Base-by-base conservation (phyloP, 2,888 invertebrate species). In the Tiliacea aurago region DNA sequence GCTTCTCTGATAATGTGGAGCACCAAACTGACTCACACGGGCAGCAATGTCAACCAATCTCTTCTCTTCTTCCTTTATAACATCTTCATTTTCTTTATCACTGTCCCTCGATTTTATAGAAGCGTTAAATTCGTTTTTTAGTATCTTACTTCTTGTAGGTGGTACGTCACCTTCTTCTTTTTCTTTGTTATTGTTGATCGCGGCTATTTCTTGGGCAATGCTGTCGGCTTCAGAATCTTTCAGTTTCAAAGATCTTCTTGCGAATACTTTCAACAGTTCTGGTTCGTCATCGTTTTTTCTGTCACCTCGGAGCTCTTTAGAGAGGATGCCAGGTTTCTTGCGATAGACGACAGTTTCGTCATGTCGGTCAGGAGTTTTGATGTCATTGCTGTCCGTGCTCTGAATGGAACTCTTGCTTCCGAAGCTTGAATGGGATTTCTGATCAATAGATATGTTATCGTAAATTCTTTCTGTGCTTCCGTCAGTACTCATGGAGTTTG, bases 191-290 rank as follows among this genome's bases (percentile, higher is more conserved):
- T 92, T 80, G 9, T 73, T 76, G 11, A 76, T 92, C 49, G 96
- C 94, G 1, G 97, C 93, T 53, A 97, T 96, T 80, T 97, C 97
- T 78, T 97, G 97, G 23, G 97, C 96, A 74, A 97, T 93, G 58
- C 93, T 94, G 74, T 97, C 97, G 0, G 96, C 96, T 86, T 98
- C 98, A 7, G 94, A 94, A 86, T 98, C 98, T 94, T 98, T 98
- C n/a, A 98, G 95, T 93, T 98, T 98, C 0, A 98, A 94, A n/a
- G 98, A 98, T 73, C 98, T 94, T 59, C 98, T 95, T 0, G 98
- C 98, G 90, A 98, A 98, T 0, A 98, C 98, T 93, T 98, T 98
- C 97, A 98, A 97, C 13, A 98, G 91, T 92, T 98, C 98, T 0
- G 98, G 98, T 90, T 98, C 98, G 51, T 98, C 97, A 73, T 98